Evolutionary conservation across 2,113 vertebrate species (phyloP).

Genomic region (Eurystomus gularis): DNA sequence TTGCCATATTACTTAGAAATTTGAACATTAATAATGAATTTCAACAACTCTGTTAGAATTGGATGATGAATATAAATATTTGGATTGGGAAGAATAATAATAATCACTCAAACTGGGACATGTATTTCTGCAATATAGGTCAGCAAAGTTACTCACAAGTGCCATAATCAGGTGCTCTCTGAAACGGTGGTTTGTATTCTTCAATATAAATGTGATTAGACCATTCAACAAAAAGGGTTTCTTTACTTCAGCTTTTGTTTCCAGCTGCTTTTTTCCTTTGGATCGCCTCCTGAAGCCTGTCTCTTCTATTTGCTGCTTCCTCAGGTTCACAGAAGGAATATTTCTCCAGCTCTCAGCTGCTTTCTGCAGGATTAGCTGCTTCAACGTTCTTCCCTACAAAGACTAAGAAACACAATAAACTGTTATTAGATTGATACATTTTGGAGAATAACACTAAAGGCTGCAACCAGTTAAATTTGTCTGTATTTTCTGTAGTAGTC

Average conservation of each 20-base stretch:
- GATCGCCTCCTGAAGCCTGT: not conserved
- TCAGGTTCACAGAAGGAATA: not conserved
- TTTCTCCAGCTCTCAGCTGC: not conserved
- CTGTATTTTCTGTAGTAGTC: not conserved
- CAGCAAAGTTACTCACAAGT: not conserved
- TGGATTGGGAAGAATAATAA: not conserved
- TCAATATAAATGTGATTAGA: not conserved
- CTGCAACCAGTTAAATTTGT: not conserved
- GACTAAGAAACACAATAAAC: not conserved
- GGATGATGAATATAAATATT: not conserved
- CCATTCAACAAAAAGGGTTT: not conserved
- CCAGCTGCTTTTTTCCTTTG: not conserved
- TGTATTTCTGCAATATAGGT: not conserved
- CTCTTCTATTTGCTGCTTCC: not conserved
- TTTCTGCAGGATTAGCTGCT: not conserved
- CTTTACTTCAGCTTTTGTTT: not conserved
- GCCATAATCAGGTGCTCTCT: rapidly evolving
- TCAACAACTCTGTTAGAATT: not conserved
- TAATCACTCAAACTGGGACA: no score
- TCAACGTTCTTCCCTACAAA: not conserved
- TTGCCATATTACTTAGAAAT: not conserved
- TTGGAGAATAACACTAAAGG: not conserved
- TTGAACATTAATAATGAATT: not conserved
- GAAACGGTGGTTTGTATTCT: not conserved
- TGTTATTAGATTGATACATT: not conserved